Evolutionary conservation across 2,797 vertebrate genomes (phyloP).

Genomic region (Graptemys geographica): DNA sequence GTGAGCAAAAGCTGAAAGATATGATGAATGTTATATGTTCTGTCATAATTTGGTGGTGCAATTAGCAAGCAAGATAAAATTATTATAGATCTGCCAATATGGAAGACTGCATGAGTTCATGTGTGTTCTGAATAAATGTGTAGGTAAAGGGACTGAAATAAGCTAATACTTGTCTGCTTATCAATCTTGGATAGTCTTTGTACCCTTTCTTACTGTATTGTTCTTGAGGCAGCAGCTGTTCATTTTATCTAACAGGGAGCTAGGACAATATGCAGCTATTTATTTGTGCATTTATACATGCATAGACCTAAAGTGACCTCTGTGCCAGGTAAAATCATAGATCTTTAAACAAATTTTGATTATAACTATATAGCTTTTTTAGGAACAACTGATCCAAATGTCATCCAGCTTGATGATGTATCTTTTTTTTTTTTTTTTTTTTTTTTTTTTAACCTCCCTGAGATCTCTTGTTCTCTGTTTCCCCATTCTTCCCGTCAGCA

Average conservation of each 20-base stretch:
- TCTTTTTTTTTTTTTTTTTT: slow-evolving; percentile 44
- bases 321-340: neutral
- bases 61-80: neutral
- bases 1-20: neutral
- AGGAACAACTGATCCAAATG: neutral
- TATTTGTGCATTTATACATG: neutral
- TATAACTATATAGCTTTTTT: neutral
- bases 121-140: neutral
- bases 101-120: fast-evolving
- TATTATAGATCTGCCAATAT: neutral
- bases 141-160: neutral
- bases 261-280: neutral
- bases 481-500: neutral
- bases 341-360: neutral
- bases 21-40: neutral
- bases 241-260: neutral
- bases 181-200: neutral
- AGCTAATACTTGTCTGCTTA: neutral
- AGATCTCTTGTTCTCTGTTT: slow-evolving; percentile 1
- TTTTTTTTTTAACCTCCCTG: neutral
- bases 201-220: neutral
- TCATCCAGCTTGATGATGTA: neutral
- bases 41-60: neutral
- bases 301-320: neutral
- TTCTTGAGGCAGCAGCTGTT: neutral